Percentiles rank a stretch among this genome's conserved stretches.
phyloP scores from a whole-genome alignment of 2,797 vertebrate genomes.

The Otolemur crassicaudatus region DNA sequence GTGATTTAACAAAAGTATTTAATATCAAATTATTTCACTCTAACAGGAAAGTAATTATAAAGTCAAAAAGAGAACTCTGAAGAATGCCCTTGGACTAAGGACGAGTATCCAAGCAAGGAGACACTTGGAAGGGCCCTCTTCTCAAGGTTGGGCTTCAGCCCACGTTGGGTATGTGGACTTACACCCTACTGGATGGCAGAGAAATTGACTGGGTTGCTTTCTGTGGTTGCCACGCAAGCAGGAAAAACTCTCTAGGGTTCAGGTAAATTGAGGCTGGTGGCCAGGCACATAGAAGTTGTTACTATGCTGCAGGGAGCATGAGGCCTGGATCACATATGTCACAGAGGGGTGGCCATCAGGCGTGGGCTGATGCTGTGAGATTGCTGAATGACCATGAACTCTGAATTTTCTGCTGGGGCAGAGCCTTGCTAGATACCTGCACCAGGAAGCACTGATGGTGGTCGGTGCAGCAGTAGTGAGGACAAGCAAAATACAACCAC shows the following conservation, averaged over 20 bases:
- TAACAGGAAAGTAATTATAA: neutral
- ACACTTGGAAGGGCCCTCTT: neutral
- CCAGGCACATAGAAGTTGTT: neutral
- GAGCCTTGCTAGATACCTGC: neutral
- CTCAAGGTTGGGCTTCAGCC: neutral
- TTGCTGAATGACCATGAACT: neutral
- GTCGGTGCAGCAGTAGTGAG: neutral
- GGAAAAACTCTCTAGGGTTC: neutral
- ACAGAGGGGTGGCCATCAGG: neutral
- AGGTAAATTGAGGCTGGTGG: neutral
- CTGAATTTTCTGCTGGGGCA: neutral
- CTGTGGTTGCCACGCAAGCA: neutral
- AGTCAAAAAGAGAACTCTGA: neutral
- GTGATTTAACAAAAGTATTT: neutral
- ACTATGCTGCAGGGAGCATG: neutral
- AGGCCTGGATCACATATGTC: neutral
- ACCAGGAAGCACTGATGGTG: neutral
- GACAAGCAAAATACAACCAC: neutral
- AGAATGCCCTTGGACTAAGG: neutral
- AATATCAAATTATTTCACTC: neutral
- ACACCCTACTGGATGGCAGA: neutral
- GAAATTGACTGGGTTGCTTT: neutral
- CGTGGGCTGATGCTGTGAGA: neutral
- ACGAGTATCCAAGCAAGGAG: neutral
- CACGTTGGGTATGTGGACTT: neutral